Evolutionary conservation across 2,888 invertebrate genomes (phyloP), one percentile per base, ranked within the genome.

Genomic region (Phalera bucephala): DNA sequence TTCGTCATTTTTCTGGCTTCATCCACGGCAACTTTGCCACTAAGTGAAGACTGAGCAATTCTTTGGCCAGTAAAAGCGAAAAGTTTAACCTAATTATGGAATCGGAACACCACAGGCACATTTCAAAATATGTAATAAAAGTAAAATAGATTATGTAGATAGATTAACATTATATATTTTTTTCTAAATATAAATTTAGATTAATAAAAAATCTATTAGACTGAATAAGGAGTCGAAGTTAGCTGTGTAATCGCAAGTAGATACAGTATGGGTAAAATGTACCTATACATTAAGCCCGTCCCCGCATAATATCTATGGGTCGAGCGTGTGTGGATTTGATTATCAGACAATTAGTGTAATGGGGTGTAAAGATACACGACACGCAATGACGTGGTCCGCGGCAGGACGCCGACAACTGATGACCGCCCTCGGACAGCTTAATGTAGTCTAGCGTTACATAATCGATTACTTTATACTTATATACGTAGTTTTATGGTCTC

Each of bases 271-370:
- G 36, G 25, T 31, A 21, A 22, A 43, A 40, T 43, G 47, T 55
- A 31, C 35, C 31, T 37, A 17, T 15, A 9, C 6, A 28, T 28
- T 15, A 19, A 42, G 35, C 20, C 21, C 30, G 30, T 23, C 33
- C 41, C 41, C 3, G 28, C 34, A 34, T 43, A 39, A 42, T 45
- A 40, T 37, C 31, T 40, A 40, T 38, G 26, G 5, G 17, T 3
- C 17, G 27, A 36, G 44, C 40, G 48, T 52, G 40, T 34, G 34
- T 56, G 57, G 56, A 59, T 61, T 63, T 66, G 60, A 70, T 70
- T 67, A 71, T 52, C 60, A 61, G 55, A 69, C 66, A 70, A 73
- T 70, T 66, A 66, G 66, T 60, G 60, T 63, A 66, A 55, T 64
- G 57, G 54, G 50, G 59, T 63, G 67, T 66, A 65, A 68, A 60